Base-by-base conservation (phyloP, 2,888 invertebrate species). In the Sabellastarte sp. region DNA sequence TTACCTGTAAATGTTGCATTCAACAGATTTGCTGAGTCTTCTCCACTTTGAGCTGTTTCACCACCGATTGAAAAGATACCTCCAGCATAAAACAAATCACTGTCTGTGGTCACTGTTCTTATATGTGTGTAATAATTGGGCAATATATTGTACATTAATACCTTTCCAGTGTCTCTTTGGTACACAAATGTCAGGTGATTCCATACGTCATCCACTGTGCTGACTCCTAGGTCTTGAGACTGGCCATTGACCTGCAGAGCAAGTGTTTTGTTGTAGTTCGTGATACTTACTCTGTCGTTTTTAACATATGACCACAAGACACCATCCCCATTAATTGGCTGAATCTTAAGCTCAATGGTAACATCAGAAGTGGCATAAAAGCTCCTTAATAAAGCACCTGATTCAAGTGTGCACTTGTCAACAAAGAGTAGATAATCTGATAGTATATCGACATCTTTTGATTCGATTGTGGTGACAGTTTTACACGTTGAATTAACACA, bases 1-100 rank as follows among this genome's bases (percentile, higher is more conserved):
- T 50, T 32, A 3, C 71, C 71, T 26, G 28, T 30, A 30, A 71
- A 70, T 29, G 52, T 32, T 26, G 20, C 10, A 10, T 10, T 10
- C 10, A 41, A 20, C 20, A 41, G 41, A 20, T 15, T 10, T 15
- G 41, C 20, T 20, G 41, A 10, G 20, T 41, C 41, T 41, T 41
- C 41, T 10, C 29, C 41, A 15, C 32, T n/a, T 15, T 32, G 4
- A 29, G 29, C 24, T 4, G 52, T 24, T 28, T 26, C n/a, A 15
- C 32, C 56, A 26, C 61, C 61, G 4, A 56, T 3, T 2, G 56
- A 26, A n/a, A 61, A 3, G 26, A 32, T 29, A n/a, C 61, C 61
- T 10, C 61, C 33, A 5, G 26, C 33, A 28, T n/a, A 26, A 28
- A 61, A 61, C 10, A 61, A 4, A 3, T 32, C 33, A 41, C 10